Percentiles rank a stretch among this genome's conserved stretches.
These are phyloP conservation scores for Thaumatotibia leucotreta DNA, from an alignment of 1,140 invertebrate genomes.

Conservation along the genomic window DNA sequence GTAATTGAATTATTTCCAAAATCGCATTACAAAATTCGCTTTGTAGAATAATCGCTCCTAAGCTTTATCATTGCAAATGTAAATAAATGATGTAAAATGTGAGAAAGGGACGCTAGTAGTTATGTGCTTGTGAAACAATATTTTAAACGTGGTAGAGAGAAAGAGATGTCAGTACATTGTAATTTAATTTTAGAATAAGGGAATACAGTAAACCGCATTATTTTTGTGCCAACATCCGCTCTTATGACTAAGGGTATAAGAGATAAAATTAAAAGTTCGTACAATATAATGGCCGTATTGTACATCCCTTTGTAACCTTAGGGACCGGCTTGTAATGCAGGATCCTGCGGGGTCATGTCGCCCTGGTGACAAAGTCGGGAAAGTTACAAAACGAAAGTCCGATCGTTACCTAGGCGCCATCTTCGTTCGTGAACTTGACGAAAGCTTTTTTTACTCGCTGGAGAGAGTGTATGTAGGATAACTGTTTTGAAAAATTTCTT, in stretches of 20 bases:
- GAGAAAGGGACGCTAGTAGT: neutral
- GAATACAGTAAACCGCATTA: neutral
- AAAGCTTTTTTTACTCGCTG: neutral
- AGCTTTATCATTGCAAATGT: too few species aligned
- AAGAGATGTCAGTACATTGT: neutral
- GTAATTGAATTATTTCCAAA: too few species aligned
- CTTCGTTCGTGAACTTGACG: neutral
- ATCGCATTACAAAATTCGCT: too few species aligned
- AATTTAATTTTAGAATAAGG: neutral
- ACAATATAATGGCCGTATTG: neutral
- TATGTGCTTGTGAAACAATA: neutral
- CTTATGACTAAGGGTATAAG: neutral
- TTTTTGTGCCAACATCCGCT: neutral
- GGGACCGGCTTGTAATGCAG: constrained; percentile 16
- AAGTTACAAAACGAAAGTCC: constrained; percentile 22
- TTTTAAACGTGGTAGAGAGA: neutral
- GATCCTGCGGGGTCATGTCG: constrained; percentile 15
- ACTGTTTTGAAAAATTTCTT: too few species aligned
- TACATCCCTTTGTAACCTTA: neutral
- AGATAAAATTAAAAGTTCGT: neutral
- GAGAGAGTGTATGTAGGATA: too few species aligned
- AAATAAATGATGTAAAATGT: neutral
- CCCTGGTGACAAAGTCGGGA: constrained; percentile 19
- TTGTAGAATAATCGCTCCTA: too few species aligned
- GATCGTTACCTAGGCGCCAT: neutral